These are phyloP conservation scores for Glaucopsyche alexis DNA, from an alignment of 2,888 invertebrate species.

Conservation along the genomic window DNA sequence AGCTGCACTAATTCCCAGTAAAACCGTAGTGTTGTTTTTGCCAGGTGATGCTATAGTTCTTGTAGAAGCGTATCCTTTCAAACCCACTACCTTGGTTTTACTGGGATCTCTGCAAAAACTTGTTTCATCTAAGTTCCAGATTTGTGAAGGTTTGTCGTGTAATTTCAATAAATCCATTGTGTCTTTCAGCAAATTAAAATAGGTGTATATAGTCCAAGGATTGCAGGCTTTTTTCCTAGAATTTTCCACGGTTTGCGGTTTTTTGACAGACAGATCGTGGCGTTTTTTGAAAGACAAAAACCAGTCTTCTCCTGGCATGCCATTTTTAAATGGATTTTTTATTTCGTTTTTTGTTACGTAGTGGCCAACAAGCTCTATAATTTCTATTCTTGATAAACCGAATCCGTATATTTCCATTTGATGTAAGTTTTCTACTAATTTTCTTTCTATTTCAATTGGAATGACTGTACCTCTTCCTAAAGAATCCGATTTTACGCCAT, in stretches of 20 bases:
- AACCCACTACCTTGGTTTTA: conserved; percentile 19
- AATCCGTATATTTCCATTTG: too few relatives aligned
- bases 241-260: conserved; percentile 50
- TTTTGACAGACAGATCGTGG: conserved; percentile 50
- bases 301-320: conserved; percentile 46
- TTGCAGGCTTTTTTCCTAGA: conserved; percentile 30
- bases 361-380: too few relatives aligned
- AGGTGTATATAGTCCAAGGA: conserved; percentile 23
- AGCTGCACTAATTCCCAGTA: background rate
- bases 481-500: too few relatives aligned
- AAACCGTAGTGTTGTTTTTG: background rate
- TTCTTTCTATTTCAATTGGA: too few relatives aligned
- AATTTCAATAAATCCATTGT: background rate
- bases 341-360: too few relatives aligned
- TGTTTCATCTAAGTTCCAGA: conserved; percentile 23
- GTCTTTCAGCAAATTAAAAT: conserved; percentile 21
- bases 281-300: conserved; percentile 45
- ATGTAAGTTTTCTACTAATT: too few relatives aligned
- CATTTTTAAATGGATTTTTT: background rate
- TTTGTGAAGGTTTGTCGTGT: background rate
- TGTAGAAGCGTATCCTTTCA: background rate
- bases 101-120: background rate
- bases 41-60: background rate
- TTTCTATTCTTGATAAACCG: too few relatives aligned
- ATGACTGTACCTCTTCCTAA: too few relatives aligned